Evolutionary conservation across 2,888 invertebrate species (phyloP).

Genomic region (Halictus quadricinctus): DNA sequence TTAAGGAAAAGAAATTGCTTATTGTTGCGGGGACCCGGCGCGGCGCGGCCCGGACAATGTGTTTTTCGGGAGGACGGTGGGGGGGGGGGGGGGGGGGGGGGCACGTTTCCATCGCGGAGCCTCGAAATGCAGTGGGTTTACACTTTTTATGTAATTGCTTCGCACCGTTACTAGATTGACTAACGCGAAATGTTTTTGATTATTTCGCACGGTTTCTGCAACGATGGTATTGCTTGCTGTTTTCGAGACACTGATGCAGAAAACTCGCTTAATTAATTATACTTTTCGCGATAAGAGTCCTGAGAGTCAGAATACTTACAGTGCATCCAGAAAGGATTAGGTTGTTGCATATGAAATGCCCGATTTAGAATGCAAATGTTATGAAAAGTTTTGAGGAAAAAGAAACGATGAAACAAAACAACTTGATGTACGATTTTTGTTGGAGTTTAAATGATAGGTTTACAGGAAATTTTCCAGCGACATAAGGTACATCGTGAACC

Average conservation of each 20-base stretch:
- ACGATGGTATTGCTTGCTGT: neutral
- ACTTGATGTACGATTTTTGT: too few relatives aligned
- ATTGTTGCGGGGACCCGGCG: slow-evolving; percentile 20
- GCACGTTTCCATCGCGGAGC: neutral
- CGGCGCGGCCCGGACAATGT: neutral
- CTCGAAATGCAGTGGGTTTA: neutral
- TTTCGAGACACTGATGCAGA: neutral
- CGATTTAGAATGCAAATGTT: too few relatives aligned
- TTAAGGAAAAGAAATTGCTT: slow-evolving; percentile 39
- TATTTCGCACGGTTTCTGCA: neutral
- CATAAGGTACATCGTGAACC: too few relatives aligned
- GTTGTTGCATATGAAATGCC: too few relatives aligned
- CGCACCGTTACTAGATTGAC: slow-evolving; percentile 1
- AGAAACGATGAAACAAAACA: too few relatives aligned
- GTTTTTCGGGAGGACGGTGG: neutral
- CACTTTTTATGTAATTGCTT: slow-evolving; percentile 1
- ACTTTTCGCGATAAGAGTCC: neutral
- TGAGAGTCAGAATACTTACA: neutral
- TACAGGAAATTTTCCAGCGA: too few relatives aligned
- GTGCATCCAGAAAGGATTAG: neutral
- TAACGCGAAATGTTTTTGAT: neutral
- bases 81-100: neutral
- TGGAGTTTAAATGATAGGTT: too few relatives aligned
- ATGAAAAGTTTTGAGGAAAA: too few relatives aligned
- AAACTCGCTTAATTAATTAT: neutral